Evolutionary conservation across 2,888 invertebrate genomes (phyloP).

Genomic region (Chrysolina oricalcia): DNA sequence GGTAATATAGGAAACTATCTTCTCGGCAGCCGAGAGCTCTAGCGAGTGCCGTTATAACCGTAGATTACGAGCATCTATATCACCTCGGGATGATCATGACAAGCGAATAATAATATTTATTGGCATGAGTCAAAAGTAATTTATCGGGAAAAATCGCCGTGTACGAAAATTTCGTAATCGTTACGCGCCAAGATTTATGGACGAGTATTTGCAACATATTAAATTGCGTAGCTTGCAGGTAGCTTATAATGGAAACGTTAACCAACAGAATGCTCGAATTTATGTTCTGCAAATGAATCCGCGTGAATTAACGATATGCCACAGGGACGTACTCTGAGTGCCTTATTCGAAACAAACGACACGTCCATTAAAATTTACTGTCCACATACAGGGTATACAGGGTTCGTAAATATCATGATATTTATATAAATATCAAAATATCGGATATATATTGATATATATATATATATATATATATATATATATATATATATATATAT

Average conservation of each 20-base stretch:
- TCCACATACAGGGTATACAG: too few relatives aligned
- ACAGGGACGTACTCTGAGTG: conserved; percentile 30
- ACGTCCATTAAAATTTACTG: too few relatives aligned
- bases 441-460: too few relatives aligned
- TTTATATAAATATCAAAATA: too few relatives aligned
- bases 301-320: conserved; percentile 39
- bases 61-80: conserved; percentile 42
- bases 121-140: conserved; percentile 51
- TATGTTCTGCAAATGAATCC: conserved; percentile 46
- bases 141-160: conserved; percentile 49
- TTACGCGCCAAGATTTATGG: conserved; percentile 53
- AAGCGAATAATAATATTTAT: conserved; percentile 52
- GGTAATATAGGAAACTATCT: conserved; percentile 39
- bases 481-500: too few relatives aligned
- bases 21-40: conserved; percentile 25
- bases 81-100: conserved; percentile 50
- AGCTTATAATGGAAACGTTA: conserved; percentile 58
- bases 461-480: too few relatives aligned
- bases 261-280: conserved; percentile 54
- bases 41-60: conserved; percentile 42
- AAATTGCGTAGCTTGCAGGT: conserved; percentile 56
- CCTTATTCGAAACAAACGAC: neutral
- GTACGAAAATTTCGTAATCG: conserved; percentile 52
- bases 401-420: too few relatives aligned
- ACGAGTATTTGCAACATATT: conserved; percentile 56